Percentiles rank a stretch among this genome's conserved stretches.
Conservation (phyloP, 2,888 invertebrate genomes). For the Gortyna flavago region DNA sequence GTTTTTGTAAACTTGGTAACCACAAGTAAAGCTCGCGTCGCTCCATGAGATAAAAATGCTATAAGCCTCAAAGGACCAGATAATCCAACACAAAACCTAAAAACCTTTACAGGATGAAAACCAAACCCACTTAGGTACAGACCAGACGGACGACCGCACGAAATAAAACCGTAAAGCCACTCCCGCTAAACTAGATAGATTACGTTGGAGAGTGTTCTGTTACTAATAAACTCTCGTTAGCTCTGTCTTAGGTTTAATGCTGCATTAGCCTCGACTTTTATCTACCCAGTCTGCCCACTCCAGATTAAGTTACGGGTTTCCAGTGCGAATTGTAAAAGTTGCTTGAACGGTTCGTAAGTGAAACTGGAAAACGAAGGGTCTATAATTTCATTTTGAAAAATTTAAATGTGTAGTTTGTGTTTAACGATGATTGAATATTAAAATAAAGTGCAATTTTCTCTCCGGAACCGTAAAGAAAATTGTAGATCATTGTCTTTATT, state of each 20-base stretch:
- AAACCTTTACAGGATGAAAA: not conserved
- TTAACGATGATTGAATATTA: not conserved
- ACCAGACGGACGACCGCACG: constrained; percentile 1
- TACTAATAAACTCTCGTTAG: constrained; percentile 67
- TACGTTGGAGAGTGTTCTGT: constrained; percentile 54
- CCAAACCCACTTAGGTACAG: constrained; percentile 16
- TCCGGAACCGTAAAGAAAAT: not conserved
- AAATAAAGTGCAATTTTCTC: not conserved
- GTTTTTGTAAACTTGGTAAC: too few species aligned
- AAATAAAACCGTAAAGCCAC: constrained; percentile 44
- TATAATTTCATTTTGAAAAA: constrained; percentile 8
- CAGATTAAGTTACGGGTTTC: constrained; percentile 59
- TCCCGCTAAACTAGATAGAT: constrained; percentile 58
- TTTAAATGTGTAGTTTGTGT: not conserved
- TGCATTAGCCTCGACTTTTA: constrained; percentile 60
- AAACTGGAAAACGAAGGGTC: constrained; percentile 33
- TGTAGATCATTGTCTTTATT: not conserved
- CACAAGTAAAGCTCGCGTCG: too few species aligned
- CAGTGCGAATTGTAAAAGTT: constrained; percentile 45
- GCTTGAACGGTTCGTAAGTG: constrained; percentile 39
- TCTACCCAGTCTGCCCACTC: constrained; percentile 59
- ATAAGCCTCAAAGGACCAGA: not conserved
- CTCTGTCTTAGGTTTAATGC: constrained; percentile 60
- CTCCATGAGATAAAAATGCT: too few species aligned
- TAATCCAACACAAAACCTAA: not conserved